phyloP scores from a whole-genome alignment of 2,888 invertebrate genomes.

The Drosophila infuscata region DNA sequence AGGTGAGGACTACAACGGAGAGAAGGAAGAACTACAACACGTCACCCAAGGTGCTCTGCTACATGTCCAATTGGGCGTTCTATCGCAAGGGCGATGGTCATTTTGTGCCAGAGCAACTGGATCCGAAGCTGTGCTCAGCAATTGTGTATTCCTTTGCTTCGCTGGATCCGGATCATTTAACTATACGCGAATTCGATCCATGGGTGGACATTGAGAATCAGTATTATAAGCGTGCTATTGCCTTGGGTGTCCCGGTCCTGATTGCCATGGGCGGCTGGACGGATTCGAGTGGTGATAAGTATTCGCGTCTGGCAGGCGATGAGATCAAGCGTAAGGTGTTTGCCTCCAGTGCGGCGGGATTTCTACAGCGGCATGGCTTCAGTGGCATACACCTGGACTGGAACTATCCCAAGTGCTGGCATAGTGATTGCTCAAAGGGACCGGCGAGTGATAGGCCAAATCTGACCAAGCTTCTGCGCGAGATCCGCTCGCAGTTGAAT shows the following conservation, averaged over 20 bases:
- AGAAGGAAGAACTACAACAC: slow-evolving; percentile 72
- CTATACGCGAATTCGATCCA: slow-evolving; percentile 93
- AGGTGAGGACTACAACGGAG: slow-evolving; percentile 59
- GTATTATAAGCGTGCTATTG: slow-evolving; percentile 91
- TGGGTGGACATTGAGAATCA: slow-evolving; percentile 95
- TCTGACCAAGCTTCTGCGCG: slow-evolving; percentile 91
- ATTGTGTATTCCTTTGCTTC: slow-evolving; percentile 96
- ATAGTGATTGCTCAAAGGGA: slow-evolving; percentile 94
- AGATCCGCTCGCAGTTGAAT: slow-evolving; percentile 84
- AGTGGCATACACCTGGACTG: slow-evolving; percentile 96
- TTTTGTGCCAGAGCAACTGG: slow-evolving; percentile 94
- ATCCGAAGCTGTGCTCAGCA: slow-evolving; percentile 93
- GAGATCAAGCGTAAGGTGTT: slow-evolving; percentile 89
- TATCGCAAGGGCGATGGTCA: slow-evolving; percentile 93
- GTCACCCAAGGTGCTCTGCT: slow-evolving; percentile 90
- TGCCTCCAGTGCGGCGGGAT: slow-evolving; percentile 89
- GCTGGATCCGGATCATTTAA: slow-evolving; percentile 91
- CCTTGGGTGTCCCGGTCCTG: slow-evolving; percentile 88
- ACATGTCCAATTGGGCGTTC: slow-evolving; percentile 95
- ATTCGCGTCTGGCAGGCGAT: slow-evolving; percentile 91
- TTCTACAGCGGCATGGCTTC: slow-evolving; percentile 91
- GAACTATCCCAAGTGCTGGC: slow-evolving; percentile 98
- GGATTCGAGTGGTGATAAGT: slow-evolving; percentile 95
- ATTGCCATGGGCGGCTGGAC: slow-evolving; percentile 98
- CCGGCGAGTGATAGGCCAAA: slow-evolving; percentile 91